Conservation (phyloP, 1,140 invertebrate genomes). For the Tetramorium parvispinum region DNA sequence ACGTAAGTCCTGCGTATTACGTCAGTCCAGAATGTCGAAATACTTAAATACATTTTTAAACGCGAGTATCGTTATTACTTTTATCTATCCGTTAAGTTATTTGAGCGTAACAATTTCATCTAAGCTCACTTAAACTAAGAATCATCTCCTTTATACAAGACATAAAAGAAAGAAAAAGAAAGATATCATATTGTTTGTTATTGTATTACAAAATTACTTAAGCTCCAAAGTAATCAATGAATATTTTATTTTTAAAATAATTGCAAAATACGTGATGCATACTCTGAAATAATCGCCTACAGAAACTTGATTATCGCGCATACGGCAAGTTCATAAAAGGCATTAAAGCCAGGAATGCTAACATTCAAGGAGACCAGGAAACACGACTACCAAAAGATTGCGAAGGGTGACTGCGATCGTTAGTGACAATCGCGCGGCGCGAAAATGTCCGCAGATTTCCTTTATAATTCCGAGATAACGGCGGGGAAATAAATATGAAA, state of each 20-base stretch:
- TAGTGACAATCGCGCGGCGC: slow-evolving; percentile 34
- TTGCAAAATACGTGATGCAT: background rate
- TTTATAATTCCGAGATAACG: slow-evolving; percentile 21
- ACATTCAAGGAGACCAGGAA: slow-evolving; percentile 79
- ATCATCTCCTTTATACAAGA: background rate
- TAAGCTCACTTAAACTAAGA: background rate
- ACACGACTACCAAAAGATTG: slow-evolving; percentile 25
- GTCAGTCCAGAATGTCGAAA: background rate
- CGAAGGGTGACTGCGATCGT: slow-evolving; percentile 45
- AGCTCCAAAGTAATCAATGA: background rate
- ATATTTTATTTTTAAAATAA: background rate
- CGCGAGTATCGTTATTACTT: background rate
- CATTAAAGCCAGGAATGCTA: slow-evolving; percentile 53
- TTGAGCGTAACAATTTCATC: background rate
- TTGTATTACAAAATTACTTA: slow-evolving; percentile 2
- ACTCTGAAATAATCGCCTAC: background rate
- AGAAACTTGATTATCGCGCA: slow-evolving; percentile 13
- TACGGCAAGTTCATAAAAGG: slow-evolving; percentile 67
- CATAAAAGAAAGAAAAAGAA: background rate
- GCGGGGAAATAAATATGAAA: slow-evolving; percentile 43
- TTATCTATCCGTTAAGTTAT: background rate
- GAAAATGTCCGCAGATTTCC: slow-evolving; percentile 31
- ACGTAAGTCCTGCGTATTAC: background rate
- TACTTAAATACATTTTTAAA: background rate
- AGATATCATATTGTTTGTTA: too few relatives aligned